Percentiles rank a stretch among this genome's conserved stretches.
Evolutionary conservation across 2,113 vertebrate genomes (phyloP).

Genomic region (Lycaon pictus): DNA sequence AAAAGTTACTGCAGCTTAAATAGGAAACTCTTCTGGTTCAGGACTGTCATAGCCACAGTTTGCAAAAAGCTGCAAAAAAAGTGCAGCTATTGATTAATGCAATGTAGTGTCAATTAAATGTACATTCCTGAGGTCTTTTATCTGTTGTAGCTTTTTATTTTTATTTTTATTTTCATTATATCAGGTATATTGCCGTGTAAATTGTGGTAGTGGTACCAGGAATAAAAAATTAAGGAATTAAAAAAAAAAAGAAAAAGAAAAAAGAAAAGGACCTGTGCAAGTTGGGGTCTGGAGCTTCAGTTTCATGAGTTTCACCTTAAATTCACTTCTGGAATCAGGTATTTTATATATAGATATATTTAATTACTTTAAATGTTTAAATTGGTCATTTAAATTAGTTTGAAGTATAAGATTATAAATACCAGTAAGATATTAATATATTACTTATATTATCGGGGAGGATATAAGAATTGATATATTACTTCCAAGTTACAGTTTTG

Average conservation of each 20-base stretch:
- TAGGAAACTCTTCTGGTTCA: slow-evolving; percentile 94
- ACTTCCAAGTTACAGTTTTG: neutral
- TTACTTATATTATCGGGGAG: too few relatives aligned
- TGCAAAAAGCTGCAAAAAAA: slow-evolving; percentile 91
- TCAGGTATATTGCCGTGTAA: slow-evolving; percentile 95
- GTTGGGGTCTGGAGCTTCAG: neutral
- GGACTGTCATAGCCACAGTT: slow-evolving; percentile 96
- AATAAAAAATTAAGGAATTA: slow-evolving; percentile 93
- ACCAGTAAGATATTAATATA: neutral
- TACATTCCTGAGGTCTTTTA: slow-evolving; percentile 94
- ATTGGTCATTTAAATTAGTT: slow-evolving; percentile 13
- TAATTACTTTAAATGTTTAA: neutral
- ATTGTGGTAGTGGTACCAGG: slow-evolving; percentile 96
- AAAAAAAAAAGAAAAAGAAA: too few relatives aligned
- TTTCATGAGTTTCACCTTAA: neutral
- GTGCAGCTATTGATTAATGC: slow-evolving; percentile 93
- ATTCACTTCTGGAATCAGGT: neutral
- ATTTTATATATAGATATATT: neutral
- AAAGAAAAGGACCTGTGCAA: neutral
- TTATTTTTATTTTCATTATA: slow-evolving; percentile 91
- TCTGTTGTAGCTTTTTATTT: slow-evolving; percentile 94
- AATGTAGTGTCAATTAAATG: slow-evolving; percentile 93
- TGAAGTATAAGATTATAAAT: neutral
- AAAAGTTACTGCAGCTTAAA: slow-evolving; percentile 97
- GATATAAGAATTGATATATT: neutral